Conservation (phyloP, 2,888 invertebrate genomes). For the Leptopilina myrica region DNA sequence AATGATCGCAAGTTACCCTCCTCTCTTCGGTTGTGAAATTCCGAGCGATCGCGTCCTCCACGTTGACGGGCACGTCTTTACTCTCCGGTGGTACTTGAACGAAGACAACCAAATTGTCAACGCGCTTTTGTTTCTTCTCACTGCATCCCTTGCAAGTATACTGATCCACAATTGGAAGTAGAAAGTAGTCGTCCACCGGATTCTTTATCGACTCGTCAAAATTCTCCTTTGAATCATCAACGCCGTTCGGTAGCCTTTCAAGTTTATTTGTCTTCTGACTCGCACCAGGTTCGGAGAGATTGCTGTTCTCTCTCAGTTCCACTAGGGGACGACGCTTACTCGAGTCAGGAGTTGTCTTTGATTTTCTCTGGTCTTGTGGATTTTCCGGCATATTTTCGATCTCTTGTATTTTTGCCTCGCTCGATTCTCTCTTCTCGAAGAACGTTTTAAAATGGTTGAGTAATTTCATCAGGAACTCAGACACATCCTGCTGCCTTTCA, state of each 20-base stretch:
- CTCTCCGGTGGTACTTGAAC: slow-evolving; percentile 63
- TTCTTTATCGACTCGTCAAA: slow-evolving; percentile 54
- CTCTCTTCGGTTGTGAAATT: slow-evolving; percentile 65
- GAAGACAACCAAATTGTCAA: slow-evolving; percentile 69
- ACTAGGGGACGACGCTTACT: slow-evolving; percentile 62
- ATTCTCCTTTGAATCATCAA: slow-evolving; percentile 18
- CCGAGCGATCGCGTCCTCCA: slow-evolving; percentile 61
- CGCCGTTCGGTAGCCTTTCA: background rate
- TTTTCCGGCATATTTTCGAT: slow-evolving; percentile 64
- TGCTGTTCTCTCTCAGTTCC: slow-evolving; percentile 45
- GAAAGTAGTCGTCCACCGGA: slow-evolving; percentile 67
- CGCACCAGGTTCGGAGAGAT: slow-evolving; percentile 48
- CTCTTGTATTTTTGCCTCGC: slow-evolving; percentile 53
- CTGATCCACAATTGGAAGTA: slow-evolving; percentile 66
- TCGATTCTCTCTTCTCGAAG: slow-evolving; percentile 58
- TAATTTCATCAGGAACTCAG: slow-evolving; percentile 69
- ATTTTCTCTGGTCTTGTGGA: slow-evolving; percentile 54
- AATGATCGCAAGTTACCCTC: slow-evolving; percentile 63
- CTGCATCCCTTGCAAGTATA: slow-evolving; percentile 64
- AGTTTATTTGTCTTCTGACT: slow-evolving; percentile 44
- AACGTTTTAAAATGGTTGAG: slow-evolving; percentile 68
- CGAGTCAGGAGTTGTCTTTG: slow-evolving; percentile 49
- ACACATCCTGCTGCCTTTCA: slow-evolving; percentile 70
- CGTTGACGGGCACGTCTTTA: slow-evolving; percentile 54
- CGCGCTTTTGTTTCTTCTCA: slow-evolving; percentile 64